phyloP scores from a whole-genome alignment of 2,888 invertebrate genomes.

The Megastigmus dorsalis region DNA sequence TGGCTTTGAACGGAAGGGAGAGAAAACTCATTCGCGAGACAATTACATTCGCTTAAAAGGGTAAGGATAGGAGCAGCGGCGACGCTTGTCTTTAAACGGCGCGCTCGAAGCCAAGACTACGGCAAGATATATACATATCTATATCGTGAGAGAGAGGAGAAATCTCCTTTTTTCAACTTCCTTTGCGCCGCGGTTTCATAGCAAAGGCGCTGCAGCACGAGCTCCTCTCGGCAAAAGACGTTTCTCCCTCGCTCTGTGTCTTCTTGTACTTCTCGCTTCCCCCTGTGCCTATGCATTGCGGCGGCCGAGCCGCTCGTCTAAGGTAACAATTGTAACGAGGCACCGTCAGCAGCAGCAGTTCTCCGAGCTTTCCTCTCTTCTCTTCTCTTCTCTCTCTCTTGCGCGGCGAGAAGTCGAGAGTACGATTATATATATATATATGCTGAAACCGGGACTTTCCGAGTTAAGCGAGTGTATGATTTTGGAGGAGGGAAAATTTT shows the following conservation, averaged over 20 bases:
- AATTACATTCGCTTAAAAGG: slow-evolving; percentile 52
- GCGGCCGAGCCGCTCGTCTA: neutral
- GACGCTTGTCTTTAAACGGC: slow-evolving; percentile 33
- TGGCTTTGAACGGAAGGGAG: slow-evolving; percentile 17
- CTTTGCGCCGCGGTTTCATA: slow-evolving; percentile 33
- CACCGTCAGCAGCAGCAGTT: neutral
- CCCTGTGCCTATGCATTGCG: neutral
- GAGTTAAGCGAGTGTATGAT: slow-evolving; percentile 12
- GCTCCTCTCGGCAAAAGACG: slow-evolving; percentile 33
- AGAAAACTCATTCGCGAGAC: slow-evolving; percentile 49
- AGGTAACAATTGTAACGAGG: slow-evolving; percentile 47
- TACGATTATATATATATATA: too few species aligned
- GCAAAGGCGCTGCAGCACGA: slow-evolving; percentile 17
- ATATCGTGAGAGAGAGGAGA: slow-evolving; percentile 24
- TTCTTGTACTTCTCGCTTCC: neutral
- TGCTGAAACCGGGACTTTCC: too few species aligned
- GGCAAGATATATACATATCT: slow-evolving; percentile 20
- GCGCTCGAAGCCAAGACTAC: slow-evolving; percentile 40
- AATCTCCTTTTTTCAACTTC: slow-evolving; percentile 7
- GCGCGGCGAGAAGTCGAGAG: neutral
- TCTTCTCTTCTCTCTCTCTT: neutral
- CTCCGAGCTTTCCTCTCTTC: neutral
- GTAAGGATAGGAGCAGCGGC: slow-evolving; percentile 36
- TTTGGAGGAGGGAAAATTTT: slow-evolving; percentile 5
- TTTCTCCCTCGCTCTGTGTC: neutral